Base-by-base conservation (phyloP, 2,113 vertebrate genomes). In the Ceratotherium simum region DNA sequence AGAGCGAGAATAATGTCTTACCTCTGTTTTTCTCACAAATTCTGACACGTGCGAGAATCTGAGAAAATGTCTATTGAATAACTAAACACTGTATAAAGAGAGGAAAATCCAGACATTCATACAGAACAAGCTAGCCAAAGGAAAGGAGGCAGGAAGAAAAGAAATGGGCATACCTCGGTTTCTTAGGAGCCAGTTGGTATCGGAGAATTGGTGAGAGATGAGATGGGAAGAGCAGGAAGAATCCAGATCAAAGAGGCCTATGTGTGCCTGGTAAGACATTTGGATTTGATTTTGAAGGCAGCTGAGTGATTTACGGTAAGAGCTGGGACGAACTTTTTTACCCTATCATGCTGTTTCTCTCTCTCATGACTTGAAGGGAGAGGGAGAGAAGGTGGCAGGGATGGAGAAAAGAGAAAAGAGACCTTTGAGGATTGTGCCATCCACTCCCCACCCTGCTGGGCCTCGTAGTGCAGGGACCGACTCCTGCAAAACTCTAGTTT, bases 51-150 rank as follows among this genome's bases (percentile, higher is more conserved):
- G 3, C 39, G 54, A 86, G 69, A 85, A 90, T 31, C 1, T 54
- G 39, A 70, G 46, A 36, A 94, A 80, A 90, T 56, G 2, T 25
- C 60, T 82, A 31, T 39, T 69, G 39, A 65, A 84, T 95, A 91
- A 89, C 90, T 69, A 90, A 60, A 54, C 36, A 78, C 21, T 29
- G 18, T 75, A 14, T 78, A 64, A 93, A 76, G 65, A 97, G 51
- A 72, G 23, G 7, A 42, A 96, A 75, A 75, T 78, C 42, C 18
- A 87, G 60, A 62, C 39, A 82, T 25, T 29, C 23, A 36, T 12
- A 51, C 70, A 33, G 17, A 92, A 80, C 1, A 75, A 36, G 11
- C 13, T 54, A 9, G 33, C 18, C 29, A 60, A 67, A 80, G 14
- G 46, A 84, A 87, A 95, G 76, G 12, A 75, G 56, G 46, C 13